Percentiles rank a stretch among this genome's conserved stretches.
These are phyloP conservation scores for Macaria liturata DNA, from an alignment of 2,888 invertebrate species.

Conservation along the genomic window DNA sequence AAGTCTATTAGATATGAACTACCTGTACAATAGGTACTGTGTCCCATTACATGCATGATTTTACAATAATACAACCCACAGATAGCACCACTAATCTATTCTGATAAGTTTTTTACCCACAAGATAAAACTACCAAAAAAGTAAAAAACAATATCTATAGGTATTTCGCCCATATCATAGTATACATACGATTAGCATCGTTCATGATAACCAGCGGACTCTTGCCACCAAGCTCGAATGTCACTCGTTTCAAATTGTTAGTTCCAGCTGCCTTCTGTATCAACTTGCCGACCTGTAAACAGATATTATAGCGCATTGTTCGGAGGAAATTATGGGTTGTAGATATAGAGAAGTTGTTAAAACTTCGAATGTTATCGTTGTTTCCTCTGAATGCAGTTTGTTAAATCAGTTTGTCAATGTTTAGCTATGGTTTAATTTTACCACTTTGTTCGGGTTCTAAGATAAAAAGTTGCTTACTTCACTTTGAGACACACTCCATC, in stretches of 20 bases:
- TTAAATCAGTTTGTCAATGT: not conserved
- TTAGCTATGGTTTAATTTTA: not conserved
- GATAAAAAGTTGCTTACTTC: no score
- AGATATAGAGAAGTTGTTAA: not conserved
- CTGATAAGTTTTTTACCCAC: no score
- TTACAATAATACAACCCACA: no score
- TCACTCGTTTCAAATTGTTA: constrained; percentile 90
- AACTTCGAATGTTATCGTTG: not conserved
- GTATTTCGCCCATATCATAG: not conserved
- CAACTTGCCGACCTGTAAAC: constrained; percentile 76
- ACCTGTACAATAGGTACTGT: no score
- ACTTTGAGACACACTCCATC: no score
- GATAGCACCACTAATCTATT: no score
- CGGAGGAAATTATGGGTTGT: not conserved
- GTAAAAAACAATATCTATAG: no score
- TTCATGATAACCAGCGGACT: constrained; percentile 92
- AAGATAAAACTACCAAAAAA: no score
- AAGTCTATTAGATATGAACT: no score
- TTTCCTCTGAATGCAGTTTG: not conserved
- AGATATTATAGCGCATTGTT: not conserved
- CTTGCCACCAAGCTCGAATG: constrained; percentile 94
- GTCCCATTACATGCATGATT: no score
- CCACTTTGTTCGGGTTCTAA: no score
- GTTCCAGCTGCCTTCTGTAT: constrained; percentile 87
- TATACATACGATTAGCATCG: constrained; percentile 87